phyloP scores from a whole-genome alignment of 2,888 invertebrate species.

The Pachymerium ferrugineum region DNA sequence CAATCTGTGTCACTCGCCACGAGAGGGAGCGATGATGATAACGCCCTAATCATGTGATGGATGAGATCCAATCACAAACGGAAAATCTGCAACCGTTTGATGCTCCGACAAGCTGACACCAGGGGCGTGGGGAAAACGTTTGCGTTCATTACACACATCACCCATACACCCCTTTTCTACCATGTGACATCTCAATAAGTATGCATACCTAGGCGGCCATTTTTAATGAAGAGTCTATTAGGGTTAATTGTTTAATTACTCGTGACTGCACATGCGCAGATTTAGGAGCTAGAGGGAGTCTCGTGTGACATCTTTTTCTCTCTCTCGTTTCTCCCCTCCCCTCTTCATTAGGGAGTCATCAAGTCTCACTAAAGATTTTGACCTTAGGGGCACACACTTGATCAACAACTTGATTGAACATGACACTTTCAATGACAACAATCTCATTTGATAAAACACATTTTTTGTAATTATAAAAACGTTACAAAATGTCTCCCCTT shows the following conservation, averaged over 20 bases:
- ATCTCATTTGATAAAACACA: too few species aligned
- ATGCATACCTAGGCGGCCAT: background rate
- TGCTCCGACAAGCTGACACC: conserved; percentile 31
- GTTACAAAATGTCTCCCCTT: too few species aligned
- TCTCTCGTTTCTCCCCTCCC: too few species aligned
- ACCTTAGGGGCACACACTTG: conserved; percentile 12
- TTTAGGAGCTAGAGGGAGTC: background rate
- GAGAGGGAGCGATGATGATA: conserved; percentile 21
- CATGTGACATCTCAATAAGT: background rate
- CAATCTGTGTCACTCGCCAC: conserved; percentile 23
- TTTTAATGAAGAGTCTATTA: conserved; percentile 28
- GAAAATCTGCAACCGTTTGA: conserved; percentile 17
- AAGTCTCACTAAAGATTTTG: conserved; percentile 23
- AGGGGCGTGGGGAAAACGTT: conserved; percentile 15
- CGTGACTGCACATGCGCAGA: conserved; percentile 19
- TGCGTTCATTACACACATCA: conserved; percentile 1
- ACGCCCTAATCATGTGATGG: conserved; percentile 31
- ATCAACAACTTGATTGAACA: conserved; percentile 16
- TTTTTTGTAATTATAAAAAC: too few species aligned
- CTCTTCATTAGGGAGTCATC: conserved; percentile 14
- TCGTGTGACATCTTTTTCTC: conserved; percentile 5
- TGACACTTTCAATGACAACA: background rate
- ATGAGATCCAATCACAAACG: conserved; percentile 29
- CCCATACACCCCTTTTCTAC: background rate
- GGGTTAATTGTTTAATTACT: conserved; percentile 29